Percentiles rank a stretch among this genome's conserved stretches.
phyloP scores from a whole-genome alignment of 2,113 vertebrate genomes.

The Rhynchopsitta pachyrhyncha region DNA sequence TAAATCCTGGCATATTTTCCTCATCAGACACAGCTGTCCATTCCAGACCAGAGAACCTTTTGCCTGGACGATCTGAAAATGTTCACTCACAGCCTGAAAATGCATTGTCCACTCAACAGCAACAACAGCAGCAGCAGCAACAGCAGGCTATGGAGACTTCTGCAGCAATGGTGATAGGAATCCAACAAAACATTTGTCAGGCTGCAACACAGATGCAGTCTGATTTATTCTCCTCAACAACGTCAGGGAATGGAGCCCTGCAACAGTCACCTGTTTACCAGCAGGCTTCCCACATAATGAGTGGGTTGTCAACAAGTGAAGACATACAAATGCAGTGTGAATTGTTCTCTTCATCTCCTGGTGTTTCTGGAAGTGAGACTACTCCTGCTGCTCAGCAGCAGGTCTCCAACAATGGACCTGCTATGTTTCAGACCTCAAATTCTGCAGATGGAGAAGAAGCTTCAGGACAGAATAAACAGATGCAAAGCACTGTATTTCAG shows the following conservation, averaged over 20 bases:
- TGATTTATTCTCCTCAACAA: constrained; percentile 84
- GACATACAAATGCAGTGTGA: constrained; percentile 92
- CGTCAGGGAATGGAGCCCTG: constrained; percentile 73
- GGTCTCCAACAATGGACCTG: constrained; percentile 68
- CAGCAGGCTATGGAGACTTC: constrained; percentile 87
- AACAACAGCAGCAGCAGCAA: constrained; percentile 82
- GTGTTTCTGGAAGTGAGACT: constrained; percentile 77
- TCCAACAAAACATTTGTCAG: constrained; percentile 81
- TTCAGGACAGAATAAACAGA: constrained; percentile 76
- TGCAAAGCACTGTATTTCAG: constrained; percentile 79
- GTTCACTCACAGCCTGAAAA: constrained; percentile 81
- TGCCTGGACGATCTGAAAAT: constrained; percentile 75
- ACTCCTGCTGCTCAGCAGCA: constrained; percentile 78
- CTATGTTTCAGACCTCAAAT: constrained; percentile 79
- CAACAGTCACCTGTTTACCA: constrained; percentile 80
- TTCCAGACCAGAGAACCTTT: constrained; percentile 74
- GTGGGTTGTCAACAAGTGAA: constrained; percentile 66
- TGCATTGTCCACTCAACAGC: constrained; percentile 82
- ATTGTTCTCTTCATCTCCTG: constrained; percentile 81
- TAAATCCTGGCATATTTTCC: constrained; percentile 76
- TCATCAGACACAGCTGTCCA: constrained; percentile 75
- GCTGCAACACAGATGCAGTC: constrained; percentile 81
- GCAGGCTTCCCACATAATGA: constrained; percentile 77
- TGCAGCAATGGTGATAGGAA: constrained; percentile 81
- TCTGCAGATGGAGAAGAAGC: constrained; percentile 74